Evolutionary conservation across 2,113 vertebrate genomes (phyloP).

Genomic region (Spermophilus dauricus): DNA sequence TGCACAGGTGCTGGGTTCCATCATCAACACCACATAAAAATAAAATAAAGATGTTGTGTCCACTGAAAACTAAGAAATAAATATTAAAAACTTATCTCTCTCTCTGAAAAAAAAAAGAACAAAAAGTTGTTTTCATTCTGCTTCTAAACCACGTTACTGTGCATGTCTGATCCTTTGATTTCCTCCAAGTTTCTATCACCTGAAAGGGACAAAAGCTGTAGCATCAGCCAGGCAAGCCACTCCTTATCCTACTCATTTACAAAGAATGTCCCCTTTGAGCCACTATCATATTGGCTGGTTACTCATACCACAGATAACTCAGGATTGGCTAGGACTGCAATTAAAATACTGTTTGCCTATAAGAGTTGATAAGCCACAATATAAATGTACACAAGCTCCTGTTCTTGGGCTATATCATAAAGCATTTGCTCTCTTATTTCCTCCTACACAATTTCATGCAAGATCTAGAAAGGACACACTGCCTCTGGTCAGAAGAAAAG

Average conservation of each 20-base stretch:
- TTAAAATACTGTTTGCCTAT: slow-evolving; percentile 77
- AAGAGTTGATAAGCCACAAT: slow-evolving; percentile 81
- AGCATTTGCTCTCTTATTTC: slow-evolving; percentile 62
- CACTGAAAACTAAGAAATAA: no score
- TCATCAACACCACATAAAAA: no score
- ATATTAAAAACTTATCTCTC: no score
- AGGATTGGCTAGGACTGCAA: slow-evolving; percentile 83
- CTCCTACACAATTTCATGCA: background rate
- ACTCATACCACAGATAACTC: slow-evolving; percentile 70
- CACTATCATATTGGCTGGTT: slow-evolving; percentile 68
- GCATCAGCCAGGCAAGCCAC: background rate
- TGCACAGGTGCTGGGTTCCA: no score
- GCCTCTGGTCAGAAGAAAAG: background rate
- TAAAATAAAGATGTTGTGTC: no score
- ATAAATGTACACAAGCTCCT: slow-evolving; percentile 73
- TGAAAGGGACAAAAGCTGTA: background rate
- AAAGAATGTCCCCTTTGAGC: slow-evolving; percentile 85
- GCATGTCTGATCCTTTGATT: background rate
- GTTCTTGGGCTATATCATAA: background rate
- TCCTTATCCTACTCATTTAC: slow-evolving; percentile 56
- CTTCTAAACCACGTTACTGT: no score
- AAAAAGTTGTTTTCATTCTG: background rate
- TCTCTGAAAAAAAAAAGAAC: no score
- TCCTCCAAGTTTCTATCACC: background rate
- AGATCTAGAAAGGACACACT: background rate